phyloP scores from a whole-genome alignment of 2,888 invertebrate genomes.

The Cyclophora punctaria region DNA sequence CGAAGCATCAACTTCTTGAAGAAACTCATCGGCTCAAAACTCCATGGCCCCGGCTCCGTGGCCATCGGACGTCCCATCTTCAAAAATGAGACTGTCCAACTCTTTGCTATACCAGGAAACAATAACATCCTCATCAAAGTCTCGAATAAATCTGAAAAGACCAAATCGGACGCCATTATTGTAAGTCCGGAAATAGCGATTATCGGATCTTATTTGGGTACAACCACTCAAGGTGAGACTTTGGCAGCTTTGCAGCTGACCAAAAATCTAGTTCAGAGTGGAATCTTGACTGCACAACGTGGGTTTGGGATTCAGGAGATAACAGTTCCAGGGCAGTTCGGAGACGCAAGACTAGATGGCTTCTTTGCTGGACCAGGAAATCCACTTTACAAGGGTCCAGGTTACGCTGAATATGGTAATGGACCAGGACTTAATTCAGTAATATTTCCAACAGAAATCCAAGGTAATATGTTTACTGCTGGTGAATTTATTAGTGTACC shows the following conservation, averaged over 20 bases:
- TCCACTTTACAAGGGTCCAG: no score
- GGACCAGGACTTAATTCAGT: no score
- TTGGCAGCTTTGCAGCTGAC: conserved; percentile 24
- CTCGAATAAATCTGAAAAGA: conserved; percentile 7
- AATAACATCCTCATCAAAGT: conserved; percentile 29
- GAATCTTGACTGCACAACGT: conserved; percentile 18
- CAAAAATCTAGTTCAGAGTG: conserved; percentile 26
- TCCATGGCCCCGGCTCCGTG: conserved; percentile 20
- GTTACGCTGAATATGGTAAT: no score
- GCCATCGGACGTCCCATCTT: conserved; percentile 5
- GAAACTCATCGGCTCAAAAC: conserved; percentile 18
- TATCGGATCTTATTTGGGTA: conserved; percentile 28
- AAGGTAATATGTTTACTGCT: no score
- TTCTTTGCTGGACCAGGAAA: no score
- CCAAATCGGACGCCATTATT: conserved; percentile 7
- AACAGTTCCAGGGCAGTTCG: no score
- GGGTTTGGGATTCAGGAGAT: neutral
- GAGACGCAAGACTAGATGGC: no score
- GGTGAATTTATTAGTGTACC: conserved; percentile 3
- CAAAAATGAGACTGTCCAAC: conserved; percentile 15
- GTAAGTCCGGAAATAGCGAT: conserved; percentile 19
- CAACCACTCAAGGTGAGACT: conserved; percentile 24
- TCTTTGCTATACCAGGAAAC: conserved; percentile 29
- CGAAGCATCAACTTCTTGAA: conserved; percentile 25
- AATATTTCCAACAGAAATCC: no score